Evolutionary conservation across 2,888 invertebrate genomes (phyloP).

Genomic region (Heteropelma amictum): DNA sequence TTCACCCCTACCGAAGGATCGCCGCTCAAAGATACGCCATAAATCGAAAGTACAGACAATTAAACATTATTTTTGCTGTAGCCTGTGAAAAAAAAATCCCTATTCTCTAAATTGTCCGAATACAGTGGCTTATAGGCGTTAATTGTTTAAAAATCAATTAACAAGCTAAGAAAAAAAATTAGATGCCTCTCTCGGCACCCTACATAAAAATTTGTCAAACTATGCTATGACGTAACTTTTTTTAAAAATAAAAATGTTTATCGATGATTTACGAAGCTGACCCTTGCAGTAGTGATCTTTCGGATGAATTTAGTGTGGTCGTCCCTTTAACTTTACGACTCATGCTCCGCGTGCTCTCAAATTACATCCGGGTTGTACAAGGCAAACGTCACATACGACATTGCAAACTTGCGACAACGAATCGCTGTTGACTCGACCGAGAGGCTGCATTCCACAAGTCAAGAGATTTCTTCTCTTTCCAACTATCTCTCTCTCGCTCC

Average conservation of each 20-base stretch:
- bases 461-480: slow-evolving; percentile 37
- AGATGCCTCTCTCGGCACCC: too few species aligned
- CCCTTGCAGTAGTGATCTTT: not conserved
- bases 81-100: too few species aligned
- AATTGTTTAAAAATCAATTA: too few species aligned
- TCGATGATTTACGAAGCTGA: not conserved
- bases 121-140: too few species aligned
- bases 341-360: slow-evolving; percentile 57
- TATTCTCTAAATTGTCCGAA: too few species aligned
- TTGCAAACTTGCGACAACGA: slow-evolving; percentile 47
- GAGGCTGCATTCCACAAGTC: slow-evolving; percentile 59
- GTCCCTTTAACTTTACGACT: slow-evolving; percentile 46
- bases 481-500: not conserved
- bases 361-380: slow-evolving; percentile 62
- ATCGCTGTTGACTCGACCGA: slow-evolving; percentile 43
- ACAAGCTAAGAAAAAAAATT: too few species aligned
- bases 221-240: too few species aligned
- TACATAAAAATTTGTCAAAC: too few species aligned
- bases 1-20: too few species aligned
- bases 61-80: too few species aligned
- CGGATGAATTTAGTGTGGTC: slow-evolving; percentile 32
- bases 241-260: not conserved
- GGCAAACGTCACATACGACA: slow-evolving; percentile 54
- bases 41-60: too few species aligned
- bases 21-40: too few species aligned